phyloP scores from a whole-genome alignment of 2,797 vertebrate species.

The Myiotriccus ornatus region DNA sequence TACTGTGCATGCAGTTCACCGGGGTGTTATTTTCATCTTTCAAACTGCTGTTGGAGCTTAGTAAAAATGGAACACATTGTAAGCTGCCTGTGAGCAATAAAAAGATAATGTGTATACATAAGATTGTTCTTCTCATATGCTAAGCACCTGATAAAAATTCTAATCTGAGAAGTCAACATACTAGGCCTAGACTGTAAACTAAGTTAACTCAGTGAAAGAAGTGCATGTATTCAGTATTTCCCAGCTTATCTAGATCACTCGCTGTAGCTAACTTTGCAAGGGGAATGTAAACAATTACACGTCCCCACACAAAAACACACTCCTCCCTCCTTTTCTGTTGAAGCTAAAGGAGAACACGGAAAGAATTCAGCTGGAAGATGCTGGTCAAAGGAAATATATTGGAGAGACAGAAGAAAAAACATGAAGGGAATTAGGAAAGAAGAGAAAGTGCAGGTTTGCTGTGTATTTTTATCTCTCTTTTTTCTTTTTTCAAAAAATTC shows the following conservation, averaged over 20 bases:
- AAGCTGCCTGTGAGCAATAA: conserved; percentile 27
- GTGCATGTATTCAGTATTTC: not conserved
- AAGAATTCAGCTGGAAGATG: not conserved
- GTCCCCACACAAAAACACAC: not conserved
- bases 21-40: not conserved
- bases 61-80: not conserved
- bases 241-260: conserved; percentile 4
- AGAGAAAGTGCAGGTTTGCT: not conserved
- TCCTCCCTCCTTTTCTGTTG: not conserved
- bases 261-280: not conserved
- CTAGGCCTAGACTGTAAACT: not conserved
- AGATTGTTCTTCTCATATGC: conserved; percentile 2
- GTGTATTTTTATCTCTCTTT: not conserved
- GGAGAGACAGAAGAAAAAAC: not conserved
- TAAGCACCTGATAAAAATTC: conserved; percentile 39
- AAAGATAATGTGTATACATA: not conserved
- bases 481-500: not conserved
- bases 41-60: not conserved
- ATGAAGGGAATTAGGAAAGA: not conserved
- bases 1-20: not conserved
- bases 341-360: not conserved
- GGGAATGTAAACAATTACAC: conserved; percentile 8
- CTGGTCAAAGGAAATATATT: not conserved
- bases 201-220: not conserved
- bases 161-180: not conserved